Base-by-base conservation (phyloP, 2,888 invertebrate genomes). In the Tridacna gigas region DNA sequence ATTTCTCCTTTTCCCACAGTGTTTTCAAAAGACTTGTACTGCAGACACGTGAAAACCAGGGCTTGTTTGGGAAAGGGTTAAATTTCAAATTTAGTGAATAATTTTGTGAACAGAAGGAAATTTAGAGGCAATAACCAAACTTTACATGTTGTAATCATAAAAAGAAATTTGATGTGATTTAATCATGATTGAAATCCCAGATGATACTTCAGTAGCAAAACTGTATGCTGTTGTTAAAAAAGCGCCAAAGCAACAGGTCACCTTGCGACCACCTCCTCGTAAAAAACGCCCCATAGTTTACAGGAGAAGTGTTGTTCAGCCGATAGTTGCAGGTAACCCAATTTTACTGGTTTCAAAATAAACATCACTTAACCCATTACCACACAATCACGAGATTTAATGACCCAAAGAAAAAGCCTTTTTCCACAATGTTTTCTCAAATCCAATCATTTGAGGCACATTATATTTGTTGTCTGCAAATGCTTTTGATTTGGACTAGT, bases 191-290 rank as follows among this genome's bases (percentile, higher is more conserved):
- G 47, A 71, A 71, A 51, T n/a, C 11, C 48, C 25, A 51, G 71
- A 71, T 1, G 83, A 83, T 25, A 51, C 73, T n/a, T 26, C 56
- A 0, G 7, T 37, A 37, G 12, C 76, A 26, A 77, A 75, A 61
- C 60, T 77, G 22, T 80, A 83, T 65, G 61, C 83, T 61, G 74
- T 83, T 48, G 83, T 83, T 15, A 73, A 74, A 47, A 83, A 80
- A 65, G 63, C n/a, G 12, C 66, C 67, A 3, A 74, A 60, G n/a
- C 22, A 37, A 25, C 20, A 13, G 12, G 65, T 60, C 47, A 69
- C 45, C 26, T 28, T 65, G 26, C 61, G 47, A 63, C 61, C 63
- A 5, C 48, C 63, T 25, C 67, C 74, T 7, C 51, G 67, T 65
- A 79, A 73, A 66, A 79, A 79, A 74, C 79, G 74, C 0, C 74